Evolutionary conservation across 2,888 invertebrate species (phyloP).

Genomic region (Theristus sp.): DNA sequence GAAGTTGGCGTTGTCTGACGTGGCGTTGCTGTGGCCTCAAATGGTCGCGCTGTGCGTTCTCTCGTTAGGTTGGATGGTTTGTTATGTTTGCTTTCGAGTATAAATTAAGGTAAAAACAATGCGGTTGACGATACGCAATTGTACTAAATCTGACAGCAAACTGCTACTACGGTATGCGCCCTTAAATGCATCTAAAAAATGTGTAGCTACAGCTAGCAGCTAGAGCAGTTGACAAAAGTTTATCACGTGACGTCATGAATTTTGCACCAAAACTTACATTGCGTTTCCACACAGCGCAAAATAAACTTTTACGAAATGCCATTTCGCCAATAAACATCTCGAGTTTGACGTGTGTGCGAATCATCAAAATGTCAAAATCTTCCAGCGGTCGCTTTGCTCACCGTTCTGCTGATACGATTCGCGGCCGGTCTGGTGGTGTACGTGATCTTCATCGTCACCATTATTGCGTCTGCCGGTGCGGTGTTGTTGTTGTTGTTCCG

Average conservation of each 20-base stretch:
- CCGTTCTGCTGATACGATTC: conserved; percentile 63
- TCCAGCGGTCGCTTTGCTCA: conserved; percentile 58
- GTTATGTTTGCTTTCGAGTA: background rate
- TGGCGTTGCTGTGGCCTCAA: conserved; percentile 68
- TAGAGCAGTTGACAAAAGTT: no score
- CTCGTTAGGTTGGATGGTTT: conserved; percentile 55
- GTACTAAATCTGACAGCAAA: no score
- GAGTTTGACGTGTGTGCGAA: no score
- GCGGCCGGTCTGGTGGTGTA: conserved; percentile 64
- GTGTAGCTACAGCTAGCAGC: no score
- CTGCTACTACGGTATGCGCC: no score
- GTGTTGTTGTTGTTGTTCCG: conserved; percentile 1
- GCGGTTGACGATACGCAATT: no score
- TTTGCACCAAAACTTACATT: no score
- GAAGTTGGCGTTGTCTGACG: conserved; percentile 66
- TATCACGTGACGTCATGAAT: no score
- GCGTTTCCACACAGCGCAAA: no score
- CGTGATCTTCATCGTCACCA: conserved; percentile 63
- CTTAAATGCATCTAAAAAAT: no score
- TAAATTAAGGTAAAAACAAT: background rate
- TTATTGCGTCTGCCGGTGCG: conserved; percentile 51
- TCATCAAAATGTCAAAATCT: conserved; percentile 23
- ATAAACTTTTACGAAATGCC: no score
- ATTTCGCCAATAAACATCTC: no score
- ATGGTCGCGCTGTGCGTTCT: conserved; percentile 59